Percentiles rank a stretch among this genome's conserved stretches.
phyloP scores from a whole-genome alignment of 1,140 invertebrate species.

The Bombus confusus region DNA sequence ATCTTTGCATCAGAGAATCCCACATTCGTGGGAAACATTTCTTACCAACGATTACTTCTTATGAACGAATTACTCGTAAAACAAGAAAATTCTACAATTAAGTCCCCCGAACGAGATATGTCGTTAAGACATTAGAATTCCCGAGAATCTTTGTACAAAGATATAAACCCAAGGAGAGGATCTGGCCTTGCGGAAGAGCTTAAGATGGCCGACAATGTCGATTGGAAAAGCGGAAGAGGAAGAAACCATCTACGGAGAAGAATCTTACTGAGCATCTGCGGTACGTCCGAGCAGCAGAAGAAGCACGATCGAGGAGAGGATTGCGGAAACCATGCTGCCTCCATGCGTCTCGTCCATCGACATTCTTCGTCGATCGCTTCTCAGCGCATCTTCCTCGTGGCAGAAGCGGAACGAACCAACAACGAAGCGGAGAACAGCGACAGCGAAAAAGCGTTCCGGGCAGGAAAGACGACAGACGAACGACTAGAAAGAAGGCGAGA shows the following conservation, averaged over 20 bases:
- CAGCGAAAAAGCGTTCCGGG: neutral
- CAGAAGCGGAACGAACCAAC: neutral
- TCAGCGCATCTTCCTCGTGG: slow-evolving; percentile 72
- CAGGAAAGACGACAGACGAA: neutral
- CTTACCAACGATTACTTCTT: neutral
- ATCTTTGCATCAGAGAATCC: neutral
- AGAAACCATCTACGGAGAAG: neutral
- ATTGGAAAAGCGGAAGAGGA: neutral
- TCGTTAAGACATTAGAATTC: neutral
- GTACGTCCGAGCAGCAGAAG: slow-evolving; percentile 67
- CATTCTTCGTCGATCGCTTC: slow-evolving; percentile 37
- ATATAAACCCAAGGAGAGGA: neutral
- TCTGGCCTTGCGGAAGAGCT: neutral
- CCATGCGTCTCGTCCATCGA: slow-evolving; percentile 68
- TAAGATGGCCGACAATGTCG: slow-evolving; percentile 17
- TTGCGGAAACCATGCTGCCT: slow-evolving; percentile 66
- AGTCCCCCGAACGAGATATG: neutral
- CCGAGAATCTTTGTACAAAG: neutral
- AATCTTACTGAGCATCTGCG: slow-evolving; percentile 76
- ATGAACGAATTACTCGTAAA: too few relatives aligned
- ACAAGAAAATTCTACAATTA: neutral
- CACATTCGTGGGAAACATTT: neutral
- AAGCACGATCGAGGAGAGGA: slow-evolving; percentile 68
- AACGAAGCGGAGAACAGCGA: neutral
- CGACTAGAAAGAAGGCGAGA: neutral